A percentile compares a stretch with the other conserved stretches of the same genome.
phyloP scores from a whole-genome alignment of 2,113 vertebrate species.

The Cyanistes caeruleus region DNA sequence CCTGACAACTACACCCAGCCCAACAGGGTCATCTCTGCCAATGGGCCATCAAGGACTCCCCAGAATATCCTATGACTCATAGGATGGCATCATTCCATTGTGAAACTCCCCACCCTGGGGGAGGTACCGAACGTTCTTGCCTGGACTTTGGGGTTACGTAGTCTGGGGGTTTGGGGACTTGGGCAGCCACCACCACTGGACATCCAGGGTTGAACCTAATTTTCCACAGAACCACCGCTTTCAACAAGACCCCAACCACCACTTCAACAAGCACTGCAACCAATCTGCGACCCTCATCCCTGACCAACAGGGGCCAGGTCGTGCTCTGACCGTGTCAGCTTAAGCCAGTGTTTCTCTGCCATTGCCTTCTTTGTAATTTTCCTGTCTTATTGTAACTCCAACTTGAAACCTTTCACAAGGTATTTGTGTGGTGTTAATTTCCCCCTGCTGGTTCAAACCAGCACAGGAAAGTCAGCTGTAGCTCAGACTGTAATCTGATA shows the following conservation, averaged over 20 bases:
- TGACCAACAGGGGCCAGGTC: background rate
- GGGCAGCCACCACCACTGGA: background rate
- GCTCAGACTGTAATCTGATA: background rate
- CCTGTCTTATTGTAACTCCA: rapidly evolving
- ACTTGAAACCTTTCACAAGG: background rate
- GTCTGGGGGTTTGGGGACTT: no score
- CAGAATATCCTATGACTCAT: background rate
- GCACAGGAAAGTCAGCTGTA: background rate
- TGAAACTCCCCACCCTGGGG: background rate
- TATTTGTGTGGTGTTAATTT: background rate
- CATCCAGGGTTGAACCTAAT: background rate
- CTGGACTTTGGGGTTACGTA: background rate
- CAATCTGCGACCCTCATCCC: rapidly evolving
- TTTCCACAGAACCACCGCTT: rapidly evolving
- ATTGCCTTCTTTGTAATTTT: background rate
- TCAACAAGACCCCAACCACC: background rate
- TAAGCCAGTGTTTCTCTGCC: background rate
- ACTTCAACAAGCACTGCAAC: background rate
- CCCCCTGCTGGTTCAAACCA: background rate
- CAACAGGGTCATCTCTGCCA: background rate
- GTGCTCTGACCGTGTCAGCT: background rate
- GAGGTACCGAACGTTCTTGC: background rate
- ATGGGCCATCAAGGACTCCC: background rate
- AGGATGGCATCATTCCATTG: no score
- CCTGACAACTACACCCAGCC: background rate